Base-by-base conservation (phyloP, 1,140 invertebrate species). In the Sycobia sp. region DNA sequence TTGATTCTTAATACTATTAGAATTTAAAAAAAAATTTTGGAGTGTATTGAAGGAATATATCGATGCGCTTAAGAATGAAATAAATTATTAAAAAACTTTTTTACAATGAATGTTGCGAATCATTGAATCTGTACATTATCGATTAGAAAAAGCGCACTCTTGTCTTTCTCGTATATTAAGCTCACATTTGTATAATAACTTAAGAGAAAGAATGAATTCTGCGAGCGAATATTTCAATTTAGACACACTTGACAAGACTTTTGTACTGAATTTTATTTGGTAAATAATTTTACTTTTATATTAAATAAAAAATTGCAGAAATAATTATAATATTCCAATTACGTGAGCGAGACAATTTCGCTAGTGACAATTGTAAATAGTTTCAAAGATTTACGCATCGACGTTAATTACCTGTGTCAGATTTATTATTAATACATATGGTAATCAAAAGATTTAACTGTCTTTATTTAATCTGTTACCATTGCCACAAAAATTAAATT, bases 251-350 rank as follows among this genome's bases (percentile, higher is more conserved):
- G n/a, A n/a, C n/a, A n/a, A n/a, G n/a, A 76, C 71, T 76, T 66
- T 76, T 76, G 68, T 74, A 75, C 69, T 61, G 64, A 69, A 66
- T 73, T 67, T 70, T 70, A 67, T 76, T 76, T 74, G 67, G 70
- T 68, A 64, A 73, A 74, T 77, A 76, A 67, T 74, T 72, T 73
- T 74, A 75, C 67, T 74, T 76, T 76, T 77, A 73, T 76, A 71
- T 65, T 67, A 68, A 68, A 64, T 68, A 66, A 69, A 56, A 67
- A 70, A n/a, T n/a, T 50, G 67, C 67, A 60, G 57, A 27, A 25
- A 49, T 14, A 49, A 29, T 22, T 27, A 14, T 20, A 20, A 18
- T n/a, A 60, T 50, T 16, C 8, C 23, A 34, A 36, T 47, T 36
- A 38, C 9, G 50, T 32, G n/a, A 22, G 14, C 8, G 20, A 22